Evolutionary conservation across 2,888 invertebrate genomes (phyloP), one percentile per base, ranked within the genome.

Genomic region (Lithophane semibrunnea): DNA sequence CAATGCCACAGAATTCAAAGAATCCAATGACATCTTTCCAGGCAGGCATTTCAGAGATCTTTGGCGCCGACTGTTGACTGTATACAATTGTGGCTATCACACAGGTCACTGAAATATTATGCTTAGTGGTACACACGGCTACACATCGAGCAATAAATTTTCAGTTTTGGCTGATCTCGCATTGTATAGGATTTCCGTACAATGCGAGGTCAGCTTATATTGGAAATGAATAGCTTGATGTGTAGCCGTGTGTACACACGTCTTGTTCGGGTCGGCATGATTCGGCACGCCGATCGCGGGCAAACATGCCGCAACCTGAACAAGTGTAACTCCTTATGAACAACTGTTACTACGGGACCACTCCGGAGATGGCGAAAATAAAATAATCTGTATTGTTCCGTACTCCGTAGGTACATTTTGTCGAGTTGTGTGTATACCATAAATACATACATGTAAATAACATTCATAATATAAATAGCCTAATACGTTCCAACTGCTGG

Each of bases 1-100:
- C 97, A 0, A 97, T 97, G 21, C 97, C 97, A 79, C 97, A 97
- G 89, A 97, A 97, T 90, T 96, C 95, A 77, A 96, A 96, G 87
- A 96, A 94, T 0, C 96, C 96, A 1, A 91, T 75, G 0, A 89
- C 88, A 16, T 92, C 89, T 65, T 95, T 95, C 94, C 95, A 96
- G 0, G 89, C 93, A 0, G 96, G 95, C 2, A 94, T 90, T 3
- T 89, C 86, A 0, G 91, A 88, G 29, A 96, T 88, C 0, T 90
- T 82, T 0, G 94, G 94, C 0, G 94, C 94, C 2, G 88, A 85
- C 0, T 82, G 84, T 13, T 94, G 80, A 12, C 94, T 92, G 86
- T 96, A 96, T 4, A 93, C 91, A 1, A 96, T 91, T 3, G 96
- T 96, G 13, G 96, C 94, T 79, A 92, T 84, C 0, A 96, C 96